Evolutionary conservation across 2,797 vertebrate genomes (phyloP).

Genomic region (Poliocrania exsul): DNA sequence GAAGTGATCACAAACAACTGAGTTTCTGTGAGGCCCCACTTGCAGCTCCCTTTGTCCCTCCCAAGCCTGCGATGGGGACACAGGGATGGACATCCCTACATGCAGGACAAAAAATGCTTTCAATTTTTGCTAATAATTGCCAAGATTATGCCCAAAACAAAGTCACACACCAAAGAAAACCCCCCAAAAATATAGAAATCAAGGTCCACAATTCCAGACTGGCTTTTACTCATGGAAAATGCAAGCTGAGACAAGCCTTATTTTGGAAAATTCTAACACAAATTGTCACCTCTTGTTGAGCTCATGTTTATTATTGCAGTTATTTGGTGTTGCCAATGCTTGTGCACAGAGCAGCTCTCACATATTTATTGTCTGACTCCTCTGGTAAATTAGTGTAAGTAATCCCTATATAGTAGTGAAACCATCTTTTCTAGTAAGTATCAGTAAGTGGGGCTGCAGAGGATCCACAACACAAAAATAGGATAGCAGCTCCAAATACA

Average conservation of each 20-base stretch:
- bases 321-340: background rate
- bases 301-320: background rate
- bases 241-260: background rate
- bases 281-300: background rate
- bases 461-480: background rate
- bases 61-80: accelerated
- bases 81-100: background rate
- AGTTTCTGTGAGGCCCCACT: background rate
- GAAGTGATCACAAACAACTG: background rate
- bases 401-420: background rate
- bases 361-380: background rate
- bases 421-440: background rate
- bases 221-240: background rate
- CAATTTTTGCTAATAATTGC: background rate
- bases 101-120: background rate
- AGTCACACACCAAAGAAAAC: background rate
- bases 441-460: background rate
- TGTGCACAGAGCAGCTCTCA: background rate
- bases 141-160: background rate
- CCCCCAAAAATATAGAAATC: background rate
- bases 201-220: background rate
- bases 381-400: background rate
- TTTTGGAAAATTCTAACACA: background rate
- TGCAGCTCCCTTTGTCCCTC: background rate
- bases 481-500: background rate